Evolutionary conservation across 2,113 vertebrate genomes (phyloP), one percentile per base, ranked within the genome.

Genomic region (Oryzias woworae): DNA sequence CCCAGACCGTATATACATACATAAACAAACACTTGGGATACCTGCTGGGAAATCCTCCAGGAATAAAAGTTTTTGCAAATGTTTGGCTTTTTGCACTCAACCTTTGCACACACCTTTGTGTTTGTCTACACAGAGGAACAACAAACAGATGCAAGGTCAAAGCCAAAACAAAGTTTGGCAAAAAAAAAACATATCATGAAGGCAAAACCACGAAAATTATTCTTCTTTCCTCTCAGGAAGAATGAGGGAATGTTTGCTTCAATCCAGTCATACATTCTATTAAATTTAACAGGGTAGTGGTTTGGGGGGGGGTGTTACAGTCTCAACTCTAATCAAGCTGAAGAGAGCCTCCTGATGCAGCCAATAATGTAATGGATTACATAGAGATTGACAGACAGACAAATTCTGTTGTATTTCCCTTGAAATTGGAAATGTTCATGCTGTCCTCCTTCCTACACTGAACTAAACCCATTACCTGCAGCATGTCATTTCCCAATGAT

Each of bases 281-380:
- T 70, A 48, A 43, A 17, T 50, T 36, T 55, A 54, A 61, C 45
- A 26, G 42, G 52, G 2, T 45, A 41, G 53, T 20, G 18, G 48
- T 51, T 23, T 62, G 31, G 31, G 3, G 36, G 36, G 36, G 36
- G 31, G 31, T 36, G 31, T 36, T 36, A 36, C 36, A 10, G 36
- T 36, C 10, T 36, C 36, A 36, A 44, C 53, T 36, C n/a, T 49
- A 0, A 55, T 26, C 17, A 10, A 22, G 28, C 58, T 15, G 15
- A 1, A 69, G 18, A 17, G 57, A 26, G 43, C 44, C 41, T 10
- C 23, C 36, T 36, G 24, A 28, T 36, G 42, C 49, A 43, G 18
- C 54, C 4, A 8, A 18, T 0, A 2, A 56, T 56, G 16, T 60
- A 53, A 48, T 42, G 46, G n/a, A 55, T 41, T 62, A 31, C 1